Base-by-base conservation (phyloP, 2,888 invertebrate species). In the Pardosa pseudoannulata region DNA sequence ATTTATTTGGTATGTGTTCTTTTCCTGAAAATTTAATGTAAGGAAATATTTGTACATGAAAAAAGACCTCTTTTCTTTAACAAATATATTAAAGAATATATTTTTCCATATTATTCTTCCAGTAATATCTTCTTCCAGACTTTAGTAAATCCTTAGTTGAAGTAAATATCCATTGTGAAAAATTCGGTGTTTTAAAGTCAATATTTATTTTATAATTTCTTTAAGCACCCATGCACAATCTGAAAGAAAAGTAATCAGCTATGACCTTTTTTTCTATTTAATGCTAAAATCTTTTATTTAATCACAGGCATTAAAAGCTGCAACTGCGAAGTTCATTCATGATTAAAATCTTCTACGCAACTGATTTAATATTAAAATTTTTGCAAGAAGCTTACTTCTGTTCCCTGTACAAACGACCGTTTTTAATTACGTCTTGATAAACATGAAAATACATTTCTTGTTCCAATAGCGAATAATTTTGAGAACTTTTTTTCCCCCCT, bases 371-470 rank as follows among this genome's bases (percentile, higher is more conserved):
- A 46, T 46, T 46, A 46, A 46, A 9, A 46, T 46, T 46, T 46
- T 46, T 46, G 13, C 46, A 16, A 46, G 46, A 16, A 46, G 16
- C 36, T 36, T 36, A 46, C 46, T 6, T 16, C 16, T 2, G 46
- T 16, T 46, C 16, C 2, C 46, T 11, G 2, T 6, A 9, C n/a
- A n/a, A 46, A 46, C 13, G 46, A 46, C n/a, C 2, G n/a, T 16
- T 46, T 46, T 46, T 46, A 46, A 46, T 46, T 46, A 46, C 46
- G 46, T 2, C 16, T 46, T 46, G 46, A 46, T 46, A 46, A 46
- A 46, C 46, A 46, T 16, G 46, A 16, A 46, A 2, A 46, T 16
- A 46, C 16, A 46, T 16, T 16, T 46, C n/a, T 46, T 2, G 2
- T 46, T 46, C 46, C 11, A 2, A 9, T 6, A 2, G n/a, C 16